A percentile compares a stretch with the other conserved stretches of the same genome.
These are phyloP conservation scores for Clavelina lepadiformis DNA, from an alignment of 23 tunicate species.

Conservation along the genomic window DNA sequence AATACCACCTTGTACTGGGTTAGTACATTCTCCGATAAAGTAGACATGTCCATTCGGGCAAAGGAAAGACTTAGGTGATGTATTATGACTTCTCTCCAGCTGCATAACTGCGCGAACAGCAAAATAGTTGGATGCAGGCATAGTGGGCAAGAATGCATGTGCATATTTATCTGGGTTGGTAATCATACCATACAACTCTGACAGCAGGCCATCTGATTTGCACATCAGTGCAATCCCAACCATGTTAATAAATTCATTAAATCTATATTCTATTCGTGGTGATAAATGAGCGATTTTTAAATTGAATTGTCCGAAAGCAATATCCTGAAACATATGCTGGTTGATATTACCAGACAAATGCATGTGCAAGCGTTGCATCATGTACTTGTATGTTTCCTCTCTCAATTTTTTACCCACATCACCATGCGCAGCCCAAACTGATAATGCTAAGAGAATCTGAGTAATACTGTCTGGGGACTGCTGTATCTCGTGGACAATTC, in stretches of 20 bases:
- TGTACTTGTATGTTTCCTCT: slow-evolving; percentile 1
- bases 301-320: slow-evolving; percentile 3
- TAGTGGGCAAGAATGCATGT: slow-evolving; percentile 23
- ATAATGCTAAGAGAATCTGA: slow-evolving; percentile 24
- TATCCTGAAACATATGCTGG: slow-evolving; percentile 1
- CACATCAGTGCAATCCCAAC: not conserved
- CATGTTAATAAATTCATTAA: slow-evolving; percentile 6
- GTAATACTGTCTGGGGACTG: slow-evolving; percentile 12
- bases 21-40: slow-evolving; percentile 52
- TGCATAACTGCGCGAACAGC: slow-evolving; percentile 16
- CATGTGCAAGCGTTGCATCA: not conserved
- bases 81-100: slow-evolving; percentile 1
- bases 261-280: not conserved
- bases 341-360: slow-evolving; percentile 6
- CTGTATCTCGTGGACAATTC: slow-evolving; percentile 3
- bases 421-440: slow-evolving; percentile 16
- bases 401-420: not conserved
- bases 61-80: slow-evolving; percentile 18
- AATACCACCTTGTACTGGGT: slow-evolving; percentile 34
- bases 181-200: not conserved
- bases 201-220: not conserved
- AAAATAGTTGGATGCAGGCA: slow-evolving; percentile 24
- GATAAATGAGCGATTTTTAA: not conserved
- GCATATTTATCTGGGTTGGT: slow-evolving; percentile 1
- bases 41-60: slow-evolving; percentile 77